Conservation (phyloP, 2,113 vertebrate genomes). For the Isichthys henryi region DNA sequence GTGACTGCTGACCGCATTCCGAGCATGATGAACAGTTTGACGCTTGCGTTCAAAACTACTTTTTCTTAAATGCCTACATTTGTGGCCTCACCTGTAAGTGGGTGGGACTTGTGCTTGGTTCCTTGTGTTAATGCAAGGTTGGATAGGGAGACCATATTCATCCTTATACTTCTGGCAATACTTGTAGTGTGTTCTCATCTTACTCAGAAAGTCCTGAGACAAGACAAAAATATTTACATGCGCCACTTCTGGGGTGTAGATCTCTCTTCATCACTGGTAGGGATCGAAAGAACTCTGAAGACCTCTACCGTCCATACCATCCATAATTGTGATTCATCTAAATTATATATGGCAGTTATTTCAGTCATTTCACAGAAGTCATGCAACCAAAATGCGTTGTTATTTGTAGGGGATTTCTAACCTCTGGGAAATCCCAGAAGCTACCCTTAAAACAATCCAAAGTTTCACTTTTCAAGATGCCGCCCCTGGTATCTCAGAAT, state of each 20-base stretch:
- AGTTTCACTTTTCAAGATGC: neutral
- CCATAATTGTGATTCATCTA: neutral
- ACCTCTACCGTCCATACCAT: neutral
- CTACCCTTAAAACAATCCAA: neutral
- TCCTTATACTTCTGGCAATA: slow-evolving; percentile 72
- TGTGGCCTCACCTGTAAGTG: neutral
- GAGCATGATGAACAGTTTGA: neutral
- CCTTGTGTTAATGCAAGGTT: neutral
- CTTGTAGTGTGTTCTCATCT: slow-evolving; percentile 74
- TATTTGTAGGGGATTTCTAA: neutral
- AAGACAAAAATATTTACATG: neutral
- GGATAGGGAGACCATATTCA: slow-evolving; percentile 63
- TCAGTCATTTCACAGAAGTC: neutral
- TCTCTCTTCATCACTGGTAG: no score
- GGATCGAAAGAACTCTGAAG: no score
- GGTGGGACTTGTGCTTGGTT: neutral
- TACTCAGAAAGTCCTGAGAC: slow-evolving; percentile 62
- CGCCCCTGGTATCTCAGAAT: neutral
- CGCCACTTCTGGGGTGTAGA: neutral
- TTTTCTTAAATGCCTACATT: neutral
- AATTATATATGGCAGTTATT: neutral
- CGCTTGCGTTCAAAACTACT: neutral
- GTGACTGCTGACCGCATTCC: neutral
- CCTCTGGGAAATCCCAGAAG: neutral
- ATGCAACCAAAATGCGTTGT: neutral